Evolutionary conservation across 2,797 vertebrate species (phyloP).

Genomic region (Karalla daura): DNA sequence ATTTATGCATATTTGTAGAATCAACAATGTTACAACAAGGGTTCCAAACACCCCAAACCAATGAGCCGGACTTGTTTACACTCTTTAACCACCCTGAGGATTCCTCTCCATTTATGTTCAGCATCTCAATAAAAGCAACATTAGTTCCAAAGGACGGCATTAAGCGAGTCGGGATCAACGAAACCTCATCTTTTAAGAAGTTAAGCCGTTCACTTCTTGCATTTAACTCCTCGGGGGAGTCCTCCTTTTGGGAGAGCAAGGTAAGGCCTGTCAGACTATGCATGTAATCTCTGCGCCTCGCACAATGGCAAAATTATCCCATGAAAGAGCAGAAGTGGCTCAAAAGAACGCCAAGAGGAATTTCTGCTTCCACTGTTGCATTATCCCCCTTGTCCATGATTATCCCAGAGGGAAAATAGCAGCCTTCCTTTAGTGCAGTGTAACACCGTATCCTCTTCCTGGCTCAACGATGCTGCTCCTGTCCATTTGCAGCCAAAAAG

Average conservation of each 20-base stretch:
- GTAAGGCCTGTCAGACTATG: neutral
- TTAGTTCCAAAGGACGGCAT: neutral
- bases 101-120: no score
- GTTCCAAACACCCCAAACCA: no score
- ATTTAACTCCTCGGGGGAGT: neutral
- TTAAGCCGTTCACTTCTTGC: neutral
- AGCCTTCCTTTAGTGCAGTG: neutral
- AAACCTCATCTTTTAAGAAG: neutral
- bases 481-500: conserved; percentile 1
- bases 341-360: neutral
- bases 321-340: neutral
- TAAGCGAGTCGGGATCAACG: neutral
- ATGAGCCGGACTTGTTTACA: no score
- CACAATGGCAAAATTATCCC: neutral
- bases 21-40: no score
- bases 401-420: neutral
- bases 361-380: neutral
- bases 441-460: no score
- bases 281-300: neutral
- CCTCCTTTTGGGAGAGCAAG: no score
- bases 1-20: no score
- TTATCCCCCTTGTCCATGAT: no score
- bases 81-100: no score
- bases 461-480: no score
- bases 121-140: no score